Base-by-base conservation (phyloP, 2,888 invertebrate genomes). In the Drosophila pseudotakahashii region DNA sequence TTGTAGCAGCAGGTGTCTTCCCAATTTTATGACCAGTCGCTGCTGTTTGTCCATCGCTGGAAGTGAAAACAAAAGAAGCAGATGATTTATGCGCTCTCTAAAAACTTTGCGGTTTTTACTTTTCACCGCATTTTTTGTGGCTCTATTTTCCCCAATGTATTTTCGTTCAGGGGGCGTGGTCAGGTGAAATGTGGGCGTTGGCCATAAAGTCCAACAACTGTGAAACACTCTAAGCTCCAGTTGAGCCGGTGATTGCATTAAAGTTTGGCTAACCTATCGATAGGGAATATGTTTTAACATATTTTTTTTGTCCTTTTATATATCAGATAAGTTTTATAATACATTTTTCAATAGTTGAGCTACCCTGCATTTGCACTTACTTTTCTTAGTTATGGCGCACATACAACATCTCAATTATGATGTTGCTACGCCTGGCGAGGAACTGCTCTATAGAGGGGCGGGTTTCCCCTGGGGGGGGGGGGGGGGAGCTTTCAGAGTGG, bases 351-450 rank as follows among this genome's bases (percentile, higher is more conserved):
- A 37, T 37, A 2, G 6, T 19, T 19, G 19, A 19, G 19, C 19
- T 13, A 13, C 7, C 19, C 23, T 44, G 1, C 11, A n/a, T 58
- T 39, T 30, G 51, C 13, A 39, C 47, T 34, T 36, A 32, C 34
- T 55, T 36, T 34, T 50, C 47, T 13, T 19, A 67, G 67, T 66
- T 69, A 55, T 76, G 58, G 53, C 61, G 45, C 39, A 51, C 39
- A 55, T 30, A 16, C 45, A 66, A 73, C 75, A 66, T 73, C 52
- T 64, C 81, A 81, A 81, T 81, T 81, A 81, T 83, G 71, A 72
- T 58, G 73, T 70, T 77, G 70, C 64, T 57, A 59, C 32, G 62
- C 47, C 47, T 58, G 41, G 45, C 16, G 10, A 14, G 14, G 45
- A n/a, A 30, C 1, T 36, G 37, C 3, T 10, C 11, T 42, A 16